A percentile compares a stretch with the other conserved stretches of the same genome.
These are phyloP conservation scores for Ricordea florida DNA, from an alignment of 92 coral and sea anemone species.

Conservation along the genomic window DNA sequence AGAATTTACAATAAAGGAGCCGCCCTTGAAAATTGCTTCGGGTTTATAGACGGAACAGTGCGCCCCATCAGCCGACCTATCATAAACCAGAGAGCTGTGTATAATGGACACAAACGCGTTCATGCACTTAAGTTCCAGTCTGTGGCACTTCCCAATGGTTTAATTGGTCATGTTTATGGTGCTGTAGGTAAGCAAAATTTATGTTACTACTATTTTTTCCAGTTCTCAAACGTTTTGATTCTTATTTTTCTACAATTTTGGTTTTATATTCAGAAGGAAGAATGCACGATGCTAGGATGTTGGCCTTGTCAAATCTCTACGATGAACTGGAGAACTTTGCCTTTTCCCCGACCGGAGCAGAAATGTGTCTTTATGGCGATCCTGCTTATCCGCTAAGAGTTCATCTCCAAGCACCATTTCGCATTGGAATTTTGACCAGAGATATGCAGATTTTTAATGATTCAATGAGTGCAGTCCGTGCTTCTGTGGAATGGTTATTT, in stretches of 20 bases:
- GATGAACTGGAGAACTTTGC: constrained; percentile 44
- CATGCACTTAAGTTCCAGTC: constrained; percentile 16
- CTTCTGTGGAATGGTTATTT: constrained; percentile 62
- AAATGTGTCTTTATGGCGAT: constrained; percentile 52
- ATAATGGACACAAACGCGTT: constrained; percentile 9
- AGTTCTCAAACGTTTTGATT: not conserved
- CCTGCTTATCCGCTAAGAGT: constrained; percentile 49
- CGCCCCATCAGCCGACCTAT: constrained; percentile 14
- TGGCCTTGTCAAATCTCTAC: constrained; percentile 29
- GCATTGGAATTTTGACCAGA: constrained; percentile 26
- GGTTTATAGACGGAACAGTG: constrained; percentile 19
- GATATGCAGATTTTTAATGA: constrained; percentile 28
- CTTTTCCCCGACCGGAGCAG: constrained; percentile 24
- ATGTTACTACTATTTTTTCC: constrained; percentile 18
- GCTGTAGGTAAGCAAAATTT: constrained; percentile 26
- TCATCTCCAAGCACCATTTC: constrained; percentile 38
- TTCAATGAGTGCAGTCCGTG: constrained; percentile 54
- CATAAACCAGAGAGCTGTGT: constrained; percentile 3
- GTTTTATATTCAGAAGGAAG: constrained; percentile 36
- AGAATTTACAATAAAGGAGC: constrained; percentile 21
- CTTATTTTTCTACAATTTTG: constrained; percentile 16
- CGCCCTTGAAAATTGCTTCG: constrained; percentile 24
- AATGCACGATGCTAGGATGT: constrained; percentile 59
- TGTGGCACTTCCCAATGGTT: constrained; percentile 25
- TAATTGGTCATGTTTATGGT: constrained; percentile 36